Conservation (phyloP, 2,797 vertebrate genomes). For the Prunella strophiata region DNA sequence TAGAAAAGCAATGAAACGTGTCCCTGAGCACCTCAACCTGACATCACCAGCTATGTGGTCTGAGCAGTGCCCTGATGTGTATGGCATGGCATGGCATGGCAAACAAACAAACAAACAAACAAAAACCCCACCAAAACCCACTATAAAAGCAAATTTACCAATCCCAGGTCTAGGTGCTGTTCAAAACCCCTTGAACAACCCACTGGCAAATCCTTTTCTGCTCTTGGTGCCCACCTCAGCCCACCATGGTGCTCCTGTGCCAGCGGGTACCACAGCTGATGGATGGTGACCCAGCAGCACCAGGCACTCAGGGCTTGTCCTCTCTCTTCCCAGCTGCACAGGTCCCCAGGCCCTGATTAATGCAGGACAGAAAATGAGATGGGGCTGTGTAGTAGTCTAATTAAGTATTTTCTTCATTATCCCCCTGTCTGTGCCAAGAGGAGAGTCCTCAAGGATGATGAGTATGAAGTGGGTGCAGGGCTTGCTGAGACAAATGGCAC, state of each 20-base stretch:
- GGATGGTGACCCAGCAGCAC: background rate
- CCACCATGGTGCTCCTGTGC: background rate
- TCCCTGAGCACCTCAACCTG: background rate
- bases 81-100: background rate
- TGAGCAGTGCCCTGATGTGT: background rate
- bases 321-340: background rate
- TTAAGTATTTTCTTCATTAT: background rate
- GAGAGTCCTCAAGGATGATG: background rate
- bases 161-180: background rate
- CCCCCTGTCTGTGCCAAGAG: background rate
- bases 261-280: background rate
- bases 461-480: background rate
- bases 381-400: background rate
- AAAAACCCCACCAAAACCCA: background rate
- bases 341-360: background rate
- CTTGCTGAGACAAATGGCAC: background rate
- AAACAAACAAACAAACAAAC: background rate
- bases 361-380: background rate
- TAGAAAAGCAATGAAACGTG: background rate
- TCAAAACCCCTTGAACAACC: background rate
- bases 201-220: background rate
- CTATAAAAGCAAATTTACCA: background rate
- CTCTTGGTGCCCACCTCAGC: background rate
- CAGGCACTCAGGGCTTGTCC: background rate
- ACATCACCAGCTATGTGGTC: background rate